Base-by-base conservation (phyloP, 2,113 vertebrate genomes). In the Scalopus aquaticus region DNA sequence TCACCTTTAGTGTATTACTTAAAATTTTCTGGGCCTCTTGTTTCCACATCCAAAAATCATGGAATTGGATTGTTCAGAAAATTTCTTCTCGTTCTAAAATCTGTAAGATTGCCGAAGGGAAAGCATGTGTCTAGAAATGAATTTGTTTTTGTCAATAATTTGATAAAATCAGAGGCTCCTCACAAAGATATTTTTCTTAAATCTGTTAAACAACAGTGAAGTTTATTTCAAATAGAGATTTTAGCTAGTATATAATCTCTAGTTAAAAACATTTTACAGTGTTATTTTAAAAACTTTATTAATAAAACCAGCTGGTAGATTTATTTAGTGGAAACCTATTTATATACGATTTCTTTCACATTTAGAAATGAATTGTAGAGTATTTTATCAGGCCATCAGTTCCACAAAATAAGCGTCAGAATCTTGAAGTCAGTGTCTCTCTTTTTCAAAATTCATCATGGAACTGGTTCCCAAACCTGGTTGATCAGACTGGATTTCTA, bases 291-390 rank as follows among this genome's bases (percentile, higher is more conserved):
- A 90, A 81, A 12, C 2, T 19, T 0, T 74, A 6, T 88, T 77
- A 96, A 16, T 88, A 73, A 95, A 95, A 82, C 20, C 16, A 89
- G 30, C 69, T 93, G 26, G 4, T 69, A 79, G 35, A 93, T 90
- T 5, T 70, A 37, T 80, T 90, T 92, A 80, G 90, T 91, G 69
- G 92, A 96, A 88, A 17, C 16, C 44, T 89, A 44, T 74, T 91
- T 89, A 5, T 78, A 20, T 88, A 10, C 85, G 62, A 81, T 62
- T 93, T 84, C 5, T 90, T 77, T 30, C 6, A 42, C 35, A 26
- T 88, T 97, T 7, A 93, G 72, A 69, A 94, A 60, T 81, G 7
- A 95, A 37, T 84, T 81, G 6, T 62, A 10, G 67, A 65, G 24
- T 64, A 19, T 85, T 94, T 28, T 86, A 39, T 73, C 4, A 70